Evolutionary conservation across 2,113 vertebrate species (phyloP).

Genomic region (Cyphomyrus plagiostoma): DNA sequence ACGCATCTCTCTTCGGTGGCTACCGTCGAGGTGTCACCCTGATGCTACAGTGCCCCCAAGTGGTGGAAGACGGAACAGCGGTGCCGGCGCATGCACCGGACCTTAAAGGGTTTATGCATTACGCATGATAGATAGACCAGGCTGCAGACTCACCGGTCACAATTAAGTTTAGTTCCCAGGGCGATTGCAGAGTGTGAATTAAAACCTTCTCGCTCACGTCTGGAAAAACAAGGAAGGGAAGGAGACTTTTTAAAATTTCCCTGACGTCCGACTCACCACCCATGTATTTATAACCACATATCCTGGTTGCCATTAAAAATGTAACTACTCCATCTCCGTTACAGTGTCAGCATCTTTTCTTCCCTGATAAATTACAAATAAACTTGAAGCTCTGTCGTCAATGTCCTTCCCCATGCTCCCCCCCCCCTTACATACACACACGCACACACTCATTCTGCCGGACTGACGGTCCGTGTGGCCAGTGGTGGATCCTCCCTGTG

Average conservation of each 20-base stretch:
- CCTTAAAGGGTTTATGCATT: conserved; percentile 15
- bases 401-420: not conserved
- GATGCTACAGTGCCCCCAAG: conserved; percentile 36
- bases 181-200: conserved; percentile 23
- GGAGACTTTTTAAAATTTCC: not conserved
- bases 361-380: conserved; percentile 32
- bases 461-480: not conserved
- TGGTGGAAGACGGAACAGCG: conserved; percentile 18
- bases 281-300: conserved; percentile 18
- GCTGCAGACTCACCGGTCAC: conserved; percentile 30
- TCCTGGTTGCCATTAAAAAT: conserved; percentile 35
- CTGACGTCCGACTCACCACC: conserved; percentile 20
- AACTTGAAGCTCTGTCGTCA: conserved; percentile 10
- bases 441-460: not conserved
- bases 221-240: not conserved
- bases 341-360: conserved; percentile 18
- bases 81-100: not conserved
- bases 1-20: not conserved
- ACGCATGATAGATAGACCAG: conserved; percentile 33
- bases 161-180: conserved; percentile 28
- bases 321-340: conserved; percentile 34
- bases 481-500: not conserved
- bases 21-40: not conserved
- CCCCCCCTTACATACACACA: not conserved
- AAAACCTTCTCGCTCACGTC: conserved; percentile 2